These are phyloP conservation scores for Rhagophthalmus giganteus DNA, from an alignment of 2,888 invertebrate genomes.

Conservation along the genomic window DNA sequence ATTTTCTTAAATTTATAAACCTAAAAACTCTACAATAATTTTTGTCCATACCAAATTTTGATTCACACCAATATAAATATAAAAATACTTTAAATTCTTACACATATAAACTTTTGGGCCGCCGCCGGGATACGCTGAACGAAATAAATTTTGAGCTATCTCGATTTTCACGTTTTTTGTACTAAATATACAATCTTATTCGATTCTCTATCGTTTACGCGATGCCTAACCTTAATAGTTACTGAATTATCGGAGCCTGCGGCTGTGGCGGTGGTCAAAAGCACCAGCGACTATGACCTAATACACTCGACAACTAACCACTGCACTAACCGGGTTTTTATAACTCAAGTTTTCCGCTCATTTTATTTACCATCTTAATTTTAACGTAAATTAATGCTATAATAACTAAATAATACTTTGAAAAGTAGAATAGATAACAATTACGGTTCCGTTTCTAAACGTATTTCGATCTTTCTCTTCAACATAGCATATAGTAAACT, in stretches of 20 bases:
- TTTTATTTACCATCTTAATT: slow-evolving; percentile 1
- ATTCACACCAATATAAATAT: slow-evolving; percentile 60
- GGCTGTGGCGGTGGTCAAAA: slow-evolving; percentile 49
- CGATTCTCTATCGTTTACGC: slow-evolving; percentile 54
- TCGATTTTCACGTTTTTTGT: slow-evolving; percentile 53
- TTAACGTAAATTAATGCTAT: too few relatives aligned
- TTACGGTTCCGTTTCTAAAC: too few relatives aligned
- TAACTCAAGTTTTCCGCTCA: slow-evolving; percentile 41
- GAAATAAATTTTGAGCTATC: slow-evolving; percentile 58
- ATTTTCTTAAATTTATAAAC: slow-evolving; percentile 61
- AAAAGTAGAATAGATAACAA: too few relatives aligned
- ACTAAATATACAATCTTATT: slow-evolving; percentile 58
- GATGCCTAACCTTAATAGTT: slow-evolving; percentile 56
- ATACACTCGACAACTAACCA: slow-evolving; percentile 54
- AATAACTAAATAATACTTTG: too few relatives aligned
- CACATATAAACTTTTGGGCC: slow-evolving; percentile 55
- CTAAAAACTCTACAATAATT: slow-evolving; percentile 58
- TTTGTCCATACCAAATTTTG: slow-evolving; percentile 58
- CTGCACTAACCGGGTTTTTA: slow-evolving; percentile 41
- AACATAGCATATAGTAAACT: too few relatives aligned
- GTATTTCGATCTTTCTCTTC: too few relatives aligned
- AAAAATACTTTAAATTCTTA: slow-evolving; percentile 59
- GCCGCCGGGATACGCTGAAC: slow-evolving; percentile 41
- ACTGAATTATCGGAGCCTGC: slow-evolving; percentile 43
- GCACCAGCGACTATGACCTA: slow-evolving; percentile 55